A percentile compares a stretch with the other conserved stretches of the same genome.
Evolutionary conservation across 2,797 vertebrate species (phyloP).

Genomic region (Lagodon rhomboides): DNA sequence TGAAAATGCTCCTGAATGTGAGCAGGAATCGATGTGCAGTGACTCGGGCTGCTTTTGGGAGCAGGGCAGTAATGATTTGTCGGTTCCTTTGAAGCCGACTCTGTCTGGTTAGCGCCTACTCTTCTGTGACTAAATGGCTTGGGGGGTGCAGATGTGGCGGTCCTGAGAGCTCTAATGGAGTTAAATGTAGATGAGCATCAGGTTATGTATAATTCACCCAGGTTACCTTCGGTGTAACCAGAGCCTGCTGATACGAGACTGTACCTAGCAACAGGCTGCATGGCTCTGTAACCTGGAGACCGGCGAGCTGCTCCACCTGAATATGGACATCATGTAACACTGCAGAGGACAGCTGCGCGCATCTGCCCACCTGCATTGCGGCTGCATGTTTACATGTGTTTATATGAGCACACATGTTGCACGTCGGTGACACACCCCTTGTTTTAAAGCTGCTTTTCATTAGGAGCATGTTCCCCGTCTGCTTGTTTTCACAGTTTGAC

Average conservation of each 20-base stretch:
- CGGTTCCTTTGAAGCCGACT: conserved; percentile 63
- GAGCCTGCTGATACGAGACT: conserved; percentile 57
- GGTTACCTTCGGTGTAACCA: conserved; percentile 77
- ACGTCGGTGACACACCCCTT: conserved; percentile 36
- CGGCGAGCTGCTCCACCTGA: conserved; percentile 50
- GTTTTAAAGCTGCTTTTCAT: conserved; percentile 79
- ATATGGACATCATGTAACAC: conserved; percentile 34
- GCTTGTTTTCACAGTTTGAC: conserved; percentile 79
- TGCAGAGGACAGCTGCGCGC: conserved; percentile 1
- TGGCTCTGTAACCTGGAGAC: conserved; percentile 74
- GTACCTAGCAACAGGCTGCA: conserved; percentile 74
- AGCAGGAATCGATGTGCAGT: conserved; percentile 19
- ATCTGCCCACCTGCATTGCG: conserved; percentile 3
- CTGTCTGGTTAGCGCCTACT: conserved; percentile 52
- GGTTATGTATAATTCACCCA: conserved; percentile 86
- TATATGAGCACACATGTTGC: conserved; percentile 46
- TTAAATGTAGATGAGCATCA: conserved; percentile 70
- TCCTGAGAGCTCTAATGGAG: conserved; percentile 64
- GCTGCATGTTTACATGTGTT: conserved; percentile 39
- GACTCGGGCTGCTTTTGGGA: conserved; percentile 35
- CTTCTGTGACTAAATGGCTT: conserved; percentile 71
- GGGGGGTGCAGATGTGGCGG: conserved; percentile 61
- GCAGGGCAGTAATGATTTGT: conserved; percentile 47
- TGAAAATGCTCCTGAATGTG: conserved; percentile 34
- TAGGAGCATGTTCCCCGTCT: conserved; percentile 63